Conservation (phyloP, 2,113 vertebrate species). For the Varanus komodoensis region DNA sequence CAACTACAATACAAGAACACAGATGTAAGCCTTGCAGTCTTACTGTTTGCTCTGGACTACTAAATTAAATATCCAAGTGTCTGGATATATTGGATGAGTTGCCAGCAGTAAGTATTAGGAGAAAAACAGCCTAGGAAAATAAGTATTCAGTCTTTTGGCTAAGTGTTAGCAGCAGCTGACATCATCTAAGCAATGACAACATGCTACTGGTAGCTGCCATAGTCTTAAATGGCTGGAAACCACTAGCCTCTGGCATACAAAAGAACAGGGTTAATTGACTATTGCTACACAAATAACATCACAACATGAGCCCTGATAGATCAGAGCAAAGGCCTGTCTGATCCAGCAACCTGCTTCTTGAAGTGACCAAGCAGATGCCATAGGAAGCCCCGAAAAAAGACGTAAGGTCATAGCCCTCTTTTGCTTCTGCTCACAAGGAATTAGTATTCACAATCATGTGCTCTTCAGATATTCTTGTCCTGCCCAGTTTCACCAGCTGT, state of each 20-base stretch:
- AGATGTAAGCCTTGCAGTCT: not conserved
- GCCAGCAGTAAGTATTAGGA: not conserved
- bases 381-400: not conserved
- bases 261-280: not conserved
- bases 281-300: not conserved
- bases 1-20: not conserved
- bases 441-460: not conserved
- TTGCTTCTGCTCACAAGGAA: not conserved
- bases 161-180: not conserved
- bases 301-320: not conserved
- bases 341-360: not conserved
- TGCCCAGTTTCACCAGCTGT: not conserved
- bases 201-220: not conserved
- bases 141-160: not conserved
- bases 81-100: not conserved
- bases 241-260: not conserved
- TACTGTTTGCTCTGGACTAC: slow-evolving; percentile 16
- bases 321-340: not conserved
- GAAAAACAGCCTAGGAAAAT: not conserved
- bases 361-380: not conserved
- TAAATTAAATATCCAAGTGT: not conserved
- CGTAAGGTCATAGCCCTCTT: not conserved
- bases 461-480: not conserved
- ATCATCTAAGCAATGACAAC: not conserved
- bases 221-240: not conserved